Base-by-base conservation (phyloP, 2,113 vertebrate genomes). In the Catagonus wagneri region DNA sequence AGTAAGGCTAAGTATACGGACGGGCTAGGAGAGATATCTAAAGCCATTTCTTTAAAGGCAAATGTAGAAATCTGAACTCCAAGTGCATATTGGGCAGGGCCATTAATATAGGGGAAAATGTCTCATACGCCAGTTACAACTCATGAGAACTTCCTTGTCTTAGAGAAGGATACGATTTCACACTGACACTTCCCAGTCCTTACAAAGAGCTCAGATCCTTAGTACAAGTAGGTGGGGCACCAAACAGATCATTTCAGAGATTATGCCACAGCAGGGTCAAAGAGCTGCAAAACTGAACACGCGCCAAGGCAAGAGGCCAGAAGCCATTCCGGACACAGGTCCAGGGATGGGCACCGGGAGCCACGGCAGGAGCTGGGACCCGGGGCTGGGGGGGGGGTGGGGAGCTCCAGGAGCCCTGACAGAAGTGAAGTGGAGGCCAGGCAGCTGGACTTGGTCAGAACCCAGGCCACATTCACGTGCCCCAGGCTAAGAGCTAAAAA, bases 51-150 rank as follows among this genome's bases (percentile, higher is more conserved):
- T 93, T 90, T 39, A 79, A 83, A 23, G 66, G 36, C 25, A 44
- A 71, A 95, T 83, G 69, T 44, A 65, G 71, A 95, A 89, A 83
- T 39, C 81, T 83, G 80, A 79, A 72, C 13, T 32, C 44, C 78
- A 84, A 29, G 10, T 83, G 23, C 25, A 5, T 25, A 22, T n/a
- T n/a, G 11, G 22, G 34, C 32, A 36, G 71, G 60, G 32, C n/a
- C 50, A 61, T 27, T 27, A 60, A 10, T 19, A 17, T 4, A 65
- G 75, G 23, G 58, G 15, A 27, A 76, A 93, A 87, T 16, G 27
- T 34, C 65, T 81, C 44, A 20, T 65, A 22, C 4, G 36, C 22
- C 17, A 83, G 68, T n/a, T 83, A 69, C 39, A 63, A n/a, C 36
- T 84, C 27, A 58, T 0, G 14, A 52, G 54, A 90, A 74, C 25